These are phyloP conservation scores for Sycophila sp. DNA, from an alignment of 1,140 invertebrate species.

Conservation along the genomic window DNA sequence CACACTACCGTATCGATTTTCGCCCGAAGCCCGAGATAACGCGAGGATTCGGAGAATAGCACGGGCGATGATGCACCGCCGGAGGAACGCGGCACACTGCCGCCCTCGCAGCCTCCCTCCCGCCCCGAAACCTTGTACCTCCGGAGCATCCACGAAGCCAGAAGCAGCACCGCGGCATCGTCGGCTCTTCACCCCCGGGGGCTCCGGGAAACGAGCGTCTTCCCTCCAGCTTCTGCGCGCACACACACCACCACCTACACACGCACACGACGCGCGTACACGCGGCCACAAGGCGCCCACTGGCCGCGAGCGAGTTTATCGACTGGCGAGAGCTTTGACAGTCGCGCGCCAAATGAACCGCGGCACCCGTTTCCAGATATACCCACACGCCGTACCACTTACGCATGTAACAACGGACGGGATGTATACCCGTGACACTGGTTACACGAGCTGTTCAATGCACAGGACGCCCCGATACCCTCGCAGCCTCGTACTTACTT, in stretches of 20 bases:
- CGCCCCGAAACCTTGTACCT: no score
- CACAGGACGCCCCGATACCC: background rate
- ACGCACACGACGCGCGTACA: background rate
- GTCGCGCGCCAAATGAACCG: background rate
- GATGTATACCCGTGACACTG: background rate
- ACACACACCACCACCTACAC: no score
- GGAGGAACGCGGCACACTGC: background rate
- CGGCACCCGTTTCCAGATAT: no score
- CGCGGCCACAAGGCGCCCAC: background rate
- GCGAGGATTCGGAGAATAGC: background rate
- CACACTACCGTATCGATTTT: slow-evolving; percentile 25
- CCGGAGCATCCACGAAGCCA: background rate
- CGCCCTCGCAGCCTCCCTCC: no score
- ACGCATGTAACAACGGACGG: background rate
- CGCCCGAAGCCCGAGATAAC: slow-evolving; percentile 4
- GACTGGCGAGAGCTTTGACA: slow-evolving; percentile 29
- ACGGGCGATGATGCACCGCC: background rate
- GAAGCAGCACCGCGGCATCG: no score
- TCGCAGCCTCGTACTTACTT: background rate
- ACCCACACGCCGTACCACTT: background rate
- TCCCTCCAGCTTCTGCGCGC: no score
- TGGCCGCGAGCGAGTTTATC: slow-evolving; percentile 17
- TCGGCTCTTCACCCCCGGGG: no score
- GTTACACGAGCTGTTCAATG: background rate
- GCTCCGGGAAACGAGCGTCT: background rate